Conservation (phyloP, 2,797 vertebrate genomes). For the Borostomias antarcticus region DNA sequence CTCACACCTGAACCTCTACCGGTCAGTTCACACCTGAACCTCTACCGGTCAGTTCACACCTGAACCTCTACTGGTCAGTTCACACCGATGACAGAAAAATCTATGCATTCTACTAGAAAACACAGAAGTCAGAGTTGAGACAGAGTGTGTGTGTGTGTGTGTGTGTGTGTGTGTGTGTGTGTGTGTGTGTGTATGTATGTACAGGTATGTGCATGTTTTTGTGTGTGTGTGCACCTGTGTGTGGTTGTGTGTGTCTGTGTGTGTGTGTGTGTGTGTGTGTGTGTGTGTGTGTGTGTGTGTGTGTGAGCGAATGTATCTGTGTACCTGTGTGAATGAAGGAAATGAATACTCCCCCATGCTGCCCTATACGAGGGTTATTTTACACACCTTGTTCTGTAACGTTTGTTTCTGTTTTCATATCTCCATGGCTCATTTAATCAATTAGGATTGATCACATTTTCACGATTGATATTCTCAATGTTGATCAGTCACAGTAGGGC, state of each 20-base stretch:
- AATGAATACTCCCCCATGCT: too few relatives aligned
- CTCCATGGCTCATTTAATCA: constrained; percentile 20
- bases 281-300: constrained; percentile 1
- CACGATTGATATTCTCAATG: constrained; percentile 5
- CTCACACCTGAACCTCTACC: too few relatives aligned
- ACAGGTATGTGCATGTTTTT: background rate
- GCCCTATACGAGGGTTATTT: too few relatives aligned
- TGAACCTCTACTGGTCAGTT: too few relatives aligned
- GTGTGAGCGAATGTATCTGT: too few relatives aligned
- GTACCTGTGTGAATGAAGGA: background rate
- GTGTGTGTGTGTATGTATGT: background rate
- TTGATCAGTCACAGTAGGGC: background rate
- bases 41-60: too few relatives aligned
- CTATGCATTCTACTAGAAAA: too few relatives aligned
- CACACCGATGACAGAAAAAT: too few relatives aligned
- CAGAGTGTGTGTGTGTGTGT: background rate
- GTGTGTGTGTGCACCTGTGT: background rate
- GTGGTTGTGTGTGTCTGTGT: too few relatives aligned
- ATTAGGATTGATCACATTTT: constrained; percentile 7
- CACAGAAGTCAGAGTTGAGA: too few relatives aligned
- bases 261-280: background rate
- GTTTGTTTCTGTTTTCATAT: constrained; percentile 19
- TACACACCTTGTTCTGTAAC: too few relatives aligned
- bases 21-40: too few relatives aligned
- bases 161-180: background rate